Evolutionary conservation across 2,113 vertebrate genomes (phyloP), one percentile per base, ranked within the genome.

Genomic region (Oreocharis arfaki): DNA sequence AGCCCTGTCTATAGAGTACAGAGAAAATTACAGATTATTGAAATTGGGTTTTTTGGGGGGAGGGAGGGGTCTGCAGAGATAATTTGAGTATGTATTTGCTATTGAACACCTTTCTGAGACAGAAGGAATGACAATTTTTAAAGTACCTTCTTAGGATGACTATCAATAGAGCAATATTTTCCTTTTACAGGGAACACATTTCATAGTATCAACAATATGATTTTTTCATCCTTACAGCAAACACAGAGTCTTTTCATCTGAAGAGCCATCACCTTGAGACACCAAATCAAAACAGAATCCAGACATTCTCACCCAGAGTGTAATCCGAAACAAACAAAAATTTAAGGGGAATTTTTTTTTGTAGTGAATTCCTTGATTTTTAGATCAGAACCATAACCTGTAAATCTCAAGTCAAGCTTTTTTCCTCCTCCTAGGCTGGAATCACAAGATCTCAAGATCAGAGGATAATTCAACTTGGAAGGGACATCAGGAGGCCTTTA

Each of bases 1-100:
- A 35, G 27, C 16, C 35, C 32, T 77, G 27, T 7, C 39, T 35
- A 23, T 19, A 27, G 5, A 74, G 44, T 44, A 69, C 41, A 65
- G 16, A 78, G 9, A 74, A 82, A 70, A 78, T 12, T 6, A 17
- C 30, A 55, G 28, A 44, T 47, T 60, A 11, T 30, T 71, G 64
- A 69, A 84, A 60, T 32, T 15, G 2, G 13, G 5, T 32, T 60
- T 50, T 28, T 19, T 2, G 0, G 6, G 6, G 3, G 16, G 0
- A 5, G 6, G 3, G 11, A 7, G 4, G 2, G 6, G 1, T 22
- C 8, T 19, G 24, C 8, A 39, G 41, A 52, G 74, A 53, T 47
- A n/a, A 44, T 70, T 81, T 91, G 9, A 46, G 7, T 53, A 37
- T 33, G 2, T 46, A 33, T 87, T 83, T 84, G 19, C 52, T 87